Evolutionary conservation across 1,140 invertebrate species (phyloP).

Genomic region (Mya arenaria): DNA sequence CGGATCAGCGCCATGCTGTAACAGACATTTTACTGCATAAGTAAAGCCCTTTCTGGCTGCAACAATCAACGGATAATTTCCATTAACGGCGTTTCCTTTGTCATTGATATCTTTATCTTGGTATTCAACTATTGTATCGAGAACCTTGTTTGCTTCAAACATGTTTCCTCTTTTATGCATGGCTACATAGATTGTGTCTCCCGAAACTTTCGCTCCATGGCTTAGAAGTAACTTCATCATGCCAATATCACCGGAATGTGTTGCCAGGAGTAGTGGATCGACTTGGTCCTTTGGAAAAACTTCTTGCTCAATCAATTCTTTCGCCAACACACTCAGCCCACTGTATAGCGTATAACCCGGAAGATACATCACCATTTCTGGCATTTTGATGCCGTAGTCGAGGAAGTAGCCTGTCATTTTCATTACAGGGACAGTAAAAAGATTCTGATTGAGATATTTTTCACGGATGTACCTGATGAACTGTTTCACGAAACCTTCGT

Average conservation of each 20-base stretch:
- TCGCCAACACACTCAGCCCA: slow-evolving; percentile 4
- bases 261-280: slow-evolving; percentile 8
- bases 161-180: background rate
- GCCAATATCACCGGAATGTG: slow-evolving; percentile 11
- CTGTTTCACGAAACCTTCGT: background rate
- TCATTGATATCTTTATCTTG: background rate
- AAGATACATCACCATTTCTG: slow-evolving; percentile 14
- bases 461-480: slow-evolving; percentile 15
- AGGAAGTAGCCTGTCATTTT: slow-evolving; percentile 34
- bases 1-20: background rate
- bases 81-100: background rate
- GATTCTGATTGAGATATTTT: background rate
- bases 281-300: background rate
- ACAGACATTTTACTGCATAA: background rate
- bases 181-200: slow-evolving; percentile 20
- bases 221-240: background rate
- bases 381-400: slow-evolving; percentile 28
- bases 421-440: slow-evolving; percentile 25
- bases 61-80: slow-evolving; percentile 15
- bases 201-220: slow-evolving; percentile 4
- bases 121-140: background rate
- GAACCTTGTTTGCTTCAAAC: no score
- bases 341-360: slow-evolving; percentile 22
- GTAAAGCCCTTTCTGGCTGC: background rate
- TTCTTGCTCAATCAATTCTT: background rate